Evolutionary conservation across 2,797 vertebrate genomes (phyloP).

Genomic region (Australoheros facetus): DNA sequence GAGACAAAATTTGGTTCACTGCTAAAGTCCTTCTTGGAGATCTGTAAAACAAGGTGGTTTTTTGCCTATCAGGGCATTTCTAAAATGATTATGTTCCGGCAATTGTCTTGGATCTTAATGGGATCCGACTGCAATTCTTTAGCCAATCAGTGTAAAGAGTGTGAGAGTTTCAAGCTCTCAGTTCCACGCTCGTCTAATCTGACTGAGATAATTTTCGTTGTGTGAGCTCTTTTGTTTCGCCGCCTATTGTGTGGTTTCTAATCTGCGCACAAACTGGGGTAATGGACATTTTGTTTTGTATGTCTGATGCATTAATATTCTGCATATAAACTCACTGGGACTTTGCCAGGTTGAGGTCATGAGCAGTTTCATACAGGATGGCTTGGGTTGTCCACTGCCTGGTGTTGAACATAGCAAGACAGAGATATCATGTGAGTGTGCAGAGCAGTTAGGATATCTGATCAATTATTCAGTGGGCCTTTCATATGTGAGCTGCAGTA

Average conservation of each 20-base stretch:
- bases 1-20: neutral
- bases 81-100: slow-evolving; percentile 4
- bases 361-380: slow-evolving; percentile 13
- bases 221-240: slow-evolving; percentile 42
- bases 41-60: slow-evolving; percentile 20
- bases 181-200: slow-evolving; percentile 41
- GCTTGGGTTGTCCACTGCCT: slow-evolving; percentile 41
- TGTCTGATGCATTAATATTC: slow-evolving; percentile 5
- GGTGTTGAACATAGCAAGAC: slow-evolving; percentile 36
- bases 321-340: slow-evolving; percentile 12
- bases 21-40: neutral
- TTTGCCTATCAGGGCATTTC: neutral
- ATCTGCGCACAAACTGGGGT: slow-evolving; percentile 34
- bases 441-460: slow-evolving; percentile 58
- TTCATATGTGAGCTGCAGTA: slow-evolving; percentile 63
- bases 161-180: slow-evolving; percentile 35
- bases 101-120: slow-evolving; percentile 52
- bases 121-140: slow-evolving; percentile 42
- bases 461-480: slow-evolving; percentile 76
- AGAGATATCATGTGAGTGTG: slow-evolving; percentile 59
- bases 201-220: slow-evolving; percentile 46
- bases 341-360: slow-evolving; percentile 24
- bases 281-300: slow-evolving; percentile 26
- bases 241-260: slow-evolving; percentile 38
- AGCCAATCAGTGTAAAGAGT: slow-evolving; percentile 36